phyloP scores from a whole-genome alignment of 2,888 invertebrate genomes.

The Tetragnatha montana region DNA sequence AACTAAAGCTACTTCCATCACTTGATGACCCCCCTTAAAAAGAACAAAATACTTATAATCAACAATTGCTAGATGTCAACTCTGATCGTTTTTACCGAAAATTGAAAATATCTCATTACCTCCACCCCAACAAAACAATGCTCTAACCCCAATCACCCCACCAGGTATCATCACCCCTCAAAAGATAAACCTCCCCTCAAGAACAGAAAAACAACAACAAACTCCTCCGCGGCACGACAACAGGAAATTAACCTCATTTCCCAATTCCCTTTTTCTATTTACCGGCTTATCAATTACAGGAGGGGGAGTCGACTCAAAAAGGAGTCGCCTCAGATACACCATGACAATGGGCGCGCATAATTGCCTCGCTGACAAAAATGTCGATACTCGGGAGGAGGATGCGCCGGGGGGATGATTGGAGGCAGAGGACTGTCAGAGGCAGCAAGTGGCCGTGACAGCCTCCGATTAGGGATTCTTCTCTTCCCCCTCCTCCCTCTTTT shows the following conservation, averaged over 20 bases:
- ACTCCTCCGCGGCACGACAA: neutral
- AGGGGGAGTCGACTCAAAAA: neutral
- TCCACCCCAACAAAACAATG: no score
- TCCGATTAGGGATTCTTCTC: constrained; percentile 49
- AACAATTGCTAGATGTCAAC: no score
- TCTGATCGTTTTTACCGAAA: no score
- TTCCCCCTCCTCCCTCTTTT: neutral
- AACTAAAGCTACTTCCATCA: no score
- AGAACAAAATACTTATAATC: no score
- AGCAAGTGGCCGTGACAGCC: constrained; percentile 64
- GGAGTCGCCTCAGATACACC: neutral
- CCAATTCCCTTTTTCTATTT: constrained; percentile 1
- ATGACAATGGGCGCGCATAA: constrained; percentile 25
- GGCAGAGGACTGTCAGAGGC: constrained; percentile 56
- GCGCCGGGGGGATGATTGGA: constrained; percentile 57
- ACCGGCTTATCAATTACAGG: constrained; percentile 38
- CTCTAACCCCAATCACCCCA: neutral
- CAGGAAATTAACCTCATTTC: constrained; percentile 47
- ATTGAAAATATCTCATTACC: no score
- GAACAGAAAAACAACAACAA: neutral
- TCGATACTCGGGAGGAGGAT: constrained; percentile 39
- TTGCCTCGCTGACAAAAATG: constrained; percentile 35
- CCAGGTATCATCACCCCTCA: neutral
- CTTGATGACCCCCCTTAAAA: no score
- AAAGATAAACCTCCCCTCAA: neutral